Conservation (phyloP, 2,888 invertebrate genomes). For the Tanaodytes sp. region DNA sequence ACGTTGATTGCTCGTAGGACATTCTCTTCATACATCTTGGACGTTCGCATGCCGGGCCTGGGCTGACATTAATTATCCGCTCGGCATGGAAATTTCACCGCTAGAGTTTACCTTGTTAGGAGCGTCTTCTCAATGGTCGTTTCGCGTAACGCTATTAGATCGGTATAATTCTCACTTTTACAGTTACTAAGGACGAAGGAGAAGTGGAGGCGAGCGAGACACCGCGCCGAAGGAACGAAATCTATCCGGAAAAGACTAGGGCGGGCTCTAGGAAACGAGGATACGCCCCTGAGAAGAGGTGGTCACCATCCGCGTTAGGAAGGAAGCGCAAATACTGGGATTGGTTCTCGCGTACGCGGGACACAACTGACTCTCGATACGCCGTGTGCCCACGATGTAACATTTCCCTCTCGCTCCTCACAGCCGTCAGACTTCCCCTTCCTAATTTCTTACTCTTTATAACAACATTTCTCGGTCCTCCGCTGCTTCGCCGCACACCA, state of each 20-base stretch:
- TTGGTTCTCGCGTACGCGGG: conserved; percentile 68
- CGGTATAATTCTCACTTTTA: conserved; percentile 50
- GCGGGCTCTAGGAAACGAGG: conserved; percentile 57
- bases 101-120: conserved; percentile 50
- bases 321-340: conserved; percentile 70
- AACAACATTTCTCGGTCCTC: conserved; percentile 40
- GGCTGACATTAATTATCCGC: conserved; percentile 47
- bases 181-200: conserved; percentile 35
- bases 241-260: conserved; percentile 62
- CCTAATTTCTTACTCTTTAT: conserved; percentile 37
- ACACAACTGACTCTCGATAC: conserved; percentile 64
- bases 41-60: conserved; percentile 39
- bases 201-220: conserved; percentile 18
- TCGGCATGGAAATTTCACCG: conserved; percentile 44
- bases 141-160: conserved; percentile 46
- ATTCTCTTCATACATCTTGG: conserved; percentile 49
- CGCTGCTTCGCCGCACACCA: conserved; percentile 38
- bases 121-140: conserved; percentile 36
- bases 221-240: conserved; percentile 34
- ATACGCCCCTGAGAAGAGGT: conserved; percentile 71
- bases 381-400: conserved; percentile 61
- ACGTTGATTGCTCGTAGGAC: conserved; percentile 51
- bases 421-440: conserved; percentile 35
- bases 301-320: conserved; percentile 69
- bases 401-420: conserved; percentile 59